Evolutionary conservation across 2,797 vertebrate genomes (phyloP).

Genomic region (Eleutherodactylus coqui): DNA sequence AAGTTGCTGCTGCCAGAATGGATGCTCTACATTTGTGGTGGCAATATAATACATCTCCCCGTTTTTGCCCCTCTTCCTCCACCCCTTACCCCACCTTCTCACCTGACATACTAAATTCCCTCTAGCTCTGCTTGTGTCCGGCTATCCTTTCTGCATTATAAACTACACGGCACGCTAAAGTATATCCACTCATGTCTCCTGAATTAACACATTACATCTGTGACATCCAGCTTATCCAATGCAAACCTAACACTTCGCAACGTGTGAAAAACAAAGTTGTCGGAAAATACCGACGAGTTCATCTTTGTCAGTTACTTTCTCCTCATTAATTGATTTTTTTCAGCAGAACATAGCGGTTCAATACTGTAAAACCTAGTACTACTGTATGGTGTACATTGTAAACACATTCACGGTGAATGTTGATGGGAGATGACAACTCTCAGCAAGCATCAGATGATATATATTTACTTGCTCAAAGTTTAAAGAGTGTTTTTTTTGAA

Average conservation of each 20-base stretch:
- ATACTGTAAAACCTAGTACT: neutral
- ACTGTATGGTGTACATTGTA: neutral
- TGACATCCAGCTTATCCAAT: slow-evolving; percentile 16
- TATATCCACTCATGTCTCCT: neutral
- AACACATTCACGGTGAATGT: neutral
- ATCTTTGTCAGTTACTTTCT: neutral
- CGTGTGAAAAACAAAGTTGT: slow-evolving; percentile 22
- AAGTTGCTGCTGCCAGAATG: too few relatives aligned
- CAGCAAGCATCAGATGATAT: neutral
- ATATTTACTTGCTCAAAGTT: neutral
- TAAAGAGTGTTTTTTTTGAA: neutral
- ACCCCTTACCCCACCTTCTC: too few relatives aligned
- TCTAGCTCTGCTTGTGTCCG: too few relatives aligned
- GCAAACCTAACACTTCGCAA: slow-evolving; percentile 21
- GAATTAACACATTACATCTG: slow-evolving; percentile 29
- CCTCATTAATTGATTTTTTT: slow-evolving; percentile 33
- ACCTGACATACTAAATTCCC: too few relatives aligned
- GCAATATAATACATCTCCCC: too few relatives aligned
- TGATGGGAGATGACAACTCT: neutral
- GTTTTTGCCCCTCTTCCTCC: too few relatives aligned
- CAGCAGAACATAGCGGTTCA: slow-evolving; percentile 8
- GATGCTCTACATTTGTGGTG: too few relatives aligned
- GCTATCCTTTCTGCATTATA: neutral
- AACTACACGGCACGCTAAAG: neutral
- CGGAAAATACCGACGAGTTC: slow-evolving; percentile 21